Percentiles rank a stretch among this genome's conserved stretches.
Evolutionary conservation across 1,140 invertebrate genomes (phyloP).

Genomic region (Drosophila pseudoobscura): DNA sequence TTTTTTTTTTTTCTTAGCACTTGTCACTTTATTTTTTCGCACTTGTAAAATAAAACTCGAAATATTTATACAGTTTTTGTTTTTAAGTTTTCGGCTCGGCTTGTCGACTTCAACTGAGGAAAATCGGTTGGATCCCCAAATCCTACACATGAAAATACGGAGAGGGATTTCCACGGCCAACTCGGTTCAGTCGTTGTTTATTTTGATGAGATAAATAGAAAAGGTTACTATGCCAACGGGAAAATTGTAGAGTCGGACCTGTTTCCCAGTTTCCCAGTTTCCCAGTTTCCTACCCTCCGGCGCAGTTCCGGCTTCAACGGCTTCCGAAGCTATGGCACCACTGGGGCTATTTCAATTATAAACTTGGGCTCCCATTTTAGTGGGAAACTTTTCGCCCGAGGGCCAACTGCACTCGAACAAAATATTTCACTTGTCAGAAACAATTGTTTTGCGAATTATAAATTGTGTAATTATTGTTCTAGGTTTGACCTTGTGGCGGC

Average conservation of each 20-base stretch:
- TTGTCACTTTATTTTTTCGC: neutral
- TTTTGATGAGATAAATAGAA: constrained; percentile 2
- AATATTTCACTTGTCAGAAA: constrained; percentile 72
- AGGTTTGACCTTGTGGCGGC: constrained; percentile 60
- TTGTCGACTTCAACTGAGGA: constrained; percentile 17
- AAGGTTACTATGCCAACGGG: neutral
- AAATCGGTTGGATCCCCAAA: neutral
- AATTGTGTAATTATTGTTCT: constrained; percentile 72
- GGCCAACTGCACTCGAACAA: constrained; percentile 31
- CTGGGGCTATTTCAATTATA: constrained; percentile 69
- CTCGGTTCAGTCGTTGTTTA: constrained; percentile 10
- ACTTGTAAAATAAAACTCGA: neutral
- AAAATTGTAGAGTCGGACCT: constrained; percentile 26
- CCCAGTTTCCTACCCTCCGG: constrained; percentile 4
- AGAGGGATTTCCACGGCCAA: constrained; percentile 34
- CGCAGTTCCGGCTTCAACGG: constrained; percentile 48
- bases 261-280: neutral
- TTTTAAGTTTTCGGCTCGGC: constrained; percentile 5
- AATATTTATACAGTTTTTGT: neutral
- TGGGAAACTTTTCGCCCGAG: constrained; percentile 44
- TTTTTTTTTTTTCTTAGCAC: neutral
- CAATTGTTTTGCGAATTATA: constrained; percentile 74
- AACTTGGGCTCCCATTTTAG: constrained; percentile 57
- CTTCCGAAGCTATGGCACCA: constrained; percentile 6
- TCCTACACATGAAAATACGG: neutral